Conservation (phyloP, 2,113 vertebrate species). For the Crypturellus undulatus region DNA sequence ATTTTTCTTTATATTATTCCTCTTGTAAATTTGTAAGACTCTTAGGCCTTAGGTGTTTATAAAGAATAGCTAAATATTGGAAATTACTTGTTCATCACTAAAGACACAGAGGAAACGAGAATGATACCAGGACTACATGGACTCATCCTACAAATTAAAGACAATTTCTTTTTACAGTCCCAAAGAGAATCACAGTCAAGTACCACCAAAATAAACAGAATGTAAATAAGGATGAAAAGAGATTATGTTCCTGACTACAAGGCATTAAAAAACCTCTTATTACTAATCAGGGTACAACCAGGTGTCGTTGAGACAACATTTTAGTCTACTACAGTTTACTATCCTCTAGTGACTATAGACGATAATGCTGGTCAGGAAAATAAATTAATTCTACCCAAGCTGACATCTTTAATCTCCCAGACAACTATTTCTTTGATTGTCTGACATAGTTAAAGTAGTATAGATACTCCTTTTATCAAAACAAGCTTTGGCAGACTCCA, state of each 20-base stretch:
- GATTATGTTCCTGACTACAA: neutral
- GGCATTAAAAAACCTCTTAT: neutral
- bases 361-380: neutral
- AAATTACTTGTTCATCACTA: neutral
- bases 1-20: neutral
- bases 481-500: neutral
- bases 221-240: neutral
- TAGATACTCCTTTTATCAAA: neutral
- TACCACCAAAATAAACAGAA: neutral
- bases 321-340: neutral
- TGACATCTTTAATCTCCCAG: constrained; percentile 32
- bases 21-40: neutral
- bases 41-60: neutral
- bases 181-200: neutral
- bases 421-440: constrained; percentile 23
- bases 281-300: neutral
- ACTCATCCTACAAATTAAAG: neutral
- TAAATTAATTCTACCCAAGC: constrained; percentile 13
- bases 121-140: neutral
- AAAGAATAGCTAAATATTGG: neutral
- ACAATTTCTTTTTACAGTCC: neutral
- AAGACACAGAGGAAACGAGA: neutral
- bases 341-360: neutral
- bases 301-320: neutral
- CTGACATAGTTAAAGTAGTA: neutral